Percentiles rank a stretch among this genome's conserved stretches.
These are phyloP conservation scores for Dolomedes plantarius DNA, from an alignment of 2,888 invertebrate genomes.

Conservation along the genomic window DNA sequence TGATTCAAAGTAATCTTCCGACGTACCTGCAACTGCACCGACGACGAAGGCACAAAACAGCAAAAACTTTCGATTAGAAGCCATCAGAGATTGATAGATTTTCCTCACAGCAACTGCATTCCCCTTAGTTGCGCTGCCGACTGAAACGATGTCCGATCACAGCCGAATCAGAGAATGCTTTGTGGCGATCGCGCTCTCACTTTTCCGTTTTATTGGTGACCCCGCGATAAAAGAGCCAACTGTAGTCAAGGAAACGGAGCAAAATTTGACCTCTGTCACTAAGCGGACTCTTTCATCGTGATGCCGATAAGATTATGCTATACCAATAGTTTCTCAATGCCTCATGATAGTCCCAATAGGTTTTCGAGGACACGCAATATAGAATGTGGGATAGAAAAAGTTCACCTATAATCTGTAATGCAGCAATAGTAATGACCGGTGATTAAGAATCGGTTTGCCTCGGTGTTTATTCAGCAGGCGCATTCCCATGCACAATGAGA, in stretches of 20 bases:
- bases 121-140: conserved; percentile 22
- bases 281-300: conserved; percentile 22
- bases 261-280: conserved; percentile 46
- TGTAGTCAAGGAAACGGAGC: conserved; percentile 10
- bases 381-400: too few species aligned
- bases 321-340: background rate
- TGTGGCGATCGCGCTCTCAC: conserved; percentile 19
- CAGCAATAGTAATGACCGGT: too few species aligned
- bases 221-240: conserved; percentile 50
- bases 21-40: conserved; percentile 71
- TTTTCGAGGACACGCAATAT: conserved; percentile 21
- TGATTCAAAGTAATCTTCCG: background rate
- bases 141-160: conserved; percentile 5
- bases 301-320: background rate
- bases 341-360: background rate
- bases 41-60: conserved; percentile 60
- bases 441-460: too few species aligned
- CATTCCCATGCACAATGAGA: too few species aligned
- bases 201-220: conserved; percentile 52
- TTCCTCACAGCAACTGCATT: conserved; percentile 52
- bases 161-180: conserved; percentile 51
- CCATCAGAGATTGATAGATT: conserved; percentile 22
- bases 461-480: too few species aligned
- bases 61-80: conserved; percentile 45
- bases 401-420: too few species aligned